These are phyloP conservation scores for Sylvietta virens DNA, from an alignment of 2,113 vertebrate genomes.

Conservation along the genomic window DNA sequence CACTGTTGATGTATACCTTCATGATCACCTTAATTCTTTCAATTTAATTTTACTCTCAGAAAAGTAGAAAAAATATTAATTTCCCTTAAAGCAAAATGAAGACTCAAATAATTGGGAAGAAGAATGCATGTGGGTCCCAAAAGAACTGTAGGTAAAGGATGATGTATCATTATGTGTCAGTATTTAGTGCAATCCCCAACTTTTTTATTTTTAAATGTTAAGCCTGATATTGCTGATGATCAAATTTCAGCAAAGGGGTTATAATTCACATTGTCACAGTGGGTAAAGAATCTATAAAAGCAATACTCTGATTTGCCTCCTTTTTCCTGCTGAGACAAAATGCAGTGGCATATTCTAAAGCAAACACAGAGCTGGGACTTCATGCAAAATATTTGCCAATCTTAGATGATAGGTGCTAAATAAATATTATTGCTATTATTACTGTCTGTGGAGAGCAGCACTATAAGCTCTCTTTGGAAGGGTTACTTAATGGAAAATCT, in stretches of 20 bases:
- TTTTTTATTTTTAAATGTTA: neutral
- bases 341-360: neutral
- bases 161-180: too few relatives aligned
- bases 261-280: neutral
- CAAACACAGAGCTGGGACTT: neutral
- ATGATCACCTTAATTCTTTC: neutral
- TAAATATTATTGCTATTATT: conserved; percentile 37
- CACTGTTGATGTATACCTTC: neutral
- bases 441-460: neutral
- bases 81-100: neutral
- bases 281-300: neutral
- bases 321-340: neutral
- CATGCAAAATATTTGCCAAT: conserved; percentile 34
- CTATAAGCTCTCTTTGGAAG: neutral
- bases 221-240: neutral
- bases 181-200: neutral
- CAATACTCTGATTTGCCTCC: neutral
- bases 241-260: neutral
- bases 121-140: neutral
- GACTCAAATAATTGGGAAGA: neutral
- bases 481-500: conserved; percentile 14
- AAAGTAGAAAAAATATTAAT: neutral
- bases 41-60: neutral
- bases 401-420: conserved; percentile 18
- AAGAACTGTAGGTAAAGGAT: neutral